Base-by-base conservation (phyloP, 2,888 invertebrate genomes). In the Polyommatus icarus region DNA sequence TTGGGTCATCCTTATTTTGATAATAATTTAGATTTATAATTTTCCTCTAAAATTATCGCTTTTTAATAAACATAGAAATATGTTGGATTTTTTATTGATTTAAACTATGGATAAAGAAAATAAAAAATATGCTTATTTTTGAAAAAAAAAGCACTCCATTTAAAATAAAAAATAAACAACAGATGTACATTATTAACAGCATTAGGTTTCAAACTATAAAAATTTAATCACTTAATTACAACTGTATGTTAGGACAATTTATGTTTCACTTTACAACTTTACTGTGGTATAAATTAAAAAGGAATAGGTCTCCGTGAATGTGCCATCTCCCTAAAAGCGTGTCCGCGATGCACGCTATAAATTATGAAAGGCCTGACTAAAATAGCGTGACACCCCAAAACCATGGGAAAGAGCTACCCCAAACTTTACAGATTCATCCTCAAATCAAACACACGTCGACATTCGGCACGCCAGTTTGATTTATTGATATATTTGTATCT, bases 361-460 rank as follows among this genome's bases (percentile, higher is more conserved):
- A 94, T 94, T 91, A 92, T 89, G 86, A 86, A 90, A 90, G 90
- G 89, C 90, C 89, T 85, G 87, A 91, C 92, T 90, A 91, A 93
- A 93, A 93, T 93, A 93, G 93, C 93, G 91, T 91, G 90, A 89
- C 93, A 91, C 93, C 92, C 93, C 89, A 88, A 89, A 84, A 82
- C 86, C 92, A 92, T 93, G 93, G 92, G 93, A 93, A 93, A 91
- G 84, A 83, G 84, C 84, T 80, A 84, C 84, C 86, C 86, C 88
- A 85, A 85, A 77, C 86, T 87, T 89, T 89, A 91, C 93, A 91
- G 92, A 92, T 92, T 90, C 88, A 86, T 87, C 88, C 85, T 85
- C 87, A 85, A 91, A 93, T 93, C 91, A 91, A 92, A 93, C 91
- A 92, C 89, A 89, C 91, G 92, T 92, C 90, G 85, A 86, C 87